Evolutionary conservation across 1,140 invertebrate genomes (phyloP).

Genomic region (Drosophila pachea): DNA sequence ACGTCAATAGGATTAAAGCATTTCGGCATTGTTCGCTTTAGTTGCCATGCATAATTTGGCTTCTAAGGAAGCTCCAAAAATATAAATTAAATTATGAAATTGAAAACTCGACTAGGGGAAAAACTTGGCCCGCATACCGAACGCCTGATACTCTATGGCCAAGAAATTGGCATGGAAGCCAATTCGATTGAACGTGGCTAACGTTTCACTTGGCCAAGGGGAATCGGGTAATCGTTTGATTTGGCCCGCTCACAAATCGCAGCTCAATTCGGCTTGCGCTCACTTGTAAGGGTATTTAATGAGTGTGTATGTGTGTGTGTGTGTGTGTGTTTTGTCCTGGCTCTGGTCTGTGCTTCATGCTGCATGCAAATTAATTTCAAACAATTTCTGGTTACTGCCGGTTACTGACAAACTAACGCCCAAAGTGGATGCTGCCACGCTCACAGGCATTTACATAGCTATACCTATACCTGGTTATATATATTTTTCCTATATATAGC

Average conservation of each 20-base stretch:
- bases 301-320: constrained; percentile 20
- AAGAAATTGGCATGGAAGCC: too few relatives aligned
- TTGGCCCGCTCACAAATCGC: too few relatives aligned
- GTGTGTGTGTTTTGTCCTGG: constrained; percentile 25
- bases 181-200: too few relatives aligned
- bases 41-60: constrained; percentile 40
- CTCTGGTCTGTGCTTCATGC: constrained; percentile 46
- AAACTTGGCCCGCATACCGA: not conserved
- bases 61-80: constrained; percentile 32
- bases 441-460: too few relatives aligned
- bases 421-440: constrained; percentile 22
- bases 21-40: constrained; percentile 44
- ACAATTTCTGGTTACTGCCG: constrained; percentile 60
- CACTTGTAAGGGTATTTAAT: constrained; percentile 20
- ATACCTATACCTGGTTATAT: too few relatives aligned
- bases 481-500: too few relatives aligned
- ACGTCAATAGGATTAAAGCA: constrained; percentile 75
- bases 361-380: constrained; percentile 70
- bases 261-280: too few relatives aligned
- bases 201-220: too few relatives aligned
- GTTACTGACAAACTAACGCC: constrained; percentile 59
- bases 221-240: too few relatives aligned
- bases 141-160: not conserved
- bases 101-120: constrained; percentile 1
- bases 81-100: constrained; percentile 42